Base-by-base conservation (phyloP, 2,888 invertebrate species). In the Dastarcus helophoroides region DNA sequence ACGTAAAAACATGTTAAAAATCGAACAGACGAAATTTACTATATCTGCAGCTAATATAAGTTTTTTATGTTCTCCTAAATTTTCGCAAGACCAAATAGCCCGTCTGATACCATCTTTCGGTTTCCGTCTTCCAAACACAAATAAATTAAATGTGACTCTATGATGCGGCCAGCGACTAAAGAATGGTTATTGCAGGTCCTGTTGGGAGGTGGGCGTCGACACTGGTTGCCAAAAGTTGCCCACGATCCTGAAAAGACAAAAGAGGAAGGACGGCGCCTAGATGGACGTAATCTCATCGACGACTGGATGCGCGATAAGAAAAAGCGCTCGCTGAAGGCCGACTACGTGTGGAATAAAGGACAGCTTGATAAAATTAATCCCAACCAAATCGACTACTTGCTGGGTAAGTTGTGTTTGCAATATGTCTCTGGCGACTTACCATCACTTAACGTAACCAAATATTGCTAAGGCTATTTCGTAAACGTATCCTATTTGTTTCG, bases 271-370 rank as follows among this genome's bases (percentile, higher is more conserved):
- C 65, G 79, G 45, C 67, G 81, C 40, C 60, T 79, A 10, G 85
- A 85, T 50, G 81, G 81, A 1, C 64, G 81, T 37, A 81, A 85
- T 58, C 69, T 85, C 30, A 78, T 83, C 33, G 78, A 83, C 56
- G 81, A 81, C 54, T 84, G 84, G 84, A 68, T 76, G 1, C 63
- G 79, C 42, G 80, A 81, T 53, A 78, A 79, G 62, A 79, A 77
- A 46, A 67, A 75, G 39, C 64, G 75, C 34, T 68, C 70, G 26
- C 57, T 76, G n/a, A 63, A 73, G 41, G 76, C 76, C 1, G 73
- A 76, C 51, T 84, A 82, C 54, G 79, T 84, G 11, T 76, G 78
- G 65, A 76, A 76, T 40, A 76, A 71, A 52, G 74, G 76, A 43
- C 77, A 80, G 47, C 69, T 86, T 29, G 75, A 77, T 31, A 71